These are phyloP conservation scores for Dinocampus coccinellae DNA, from an alignment of 2,888 invertebrate genomes.

Conservation along the genomic window DNA sequence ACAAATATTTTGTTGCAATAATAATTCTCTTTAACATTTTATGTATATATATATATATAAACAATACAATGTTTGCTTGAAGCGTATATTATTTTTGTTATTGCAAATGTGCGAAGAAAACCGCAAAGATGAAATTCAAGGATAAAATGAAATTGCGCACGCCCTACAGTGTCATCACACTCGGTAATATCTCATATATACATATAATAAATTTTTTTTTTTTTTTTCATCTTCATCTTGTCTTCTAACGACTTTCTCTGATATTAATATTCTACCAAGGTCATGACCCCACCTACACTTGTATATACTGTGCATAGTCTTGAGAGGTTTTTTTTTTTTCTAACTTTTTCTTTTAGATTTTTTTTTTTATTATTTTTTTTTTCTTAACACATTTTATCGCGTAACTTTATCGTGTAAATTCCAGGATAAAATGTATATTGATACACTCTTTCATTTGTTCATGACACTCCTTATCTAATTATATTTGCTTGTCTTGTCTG, in stretches of 20 bases:
- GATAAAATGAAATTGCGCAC: constrained; percentile 33
- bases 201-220: background rate
- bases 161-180: background rate
- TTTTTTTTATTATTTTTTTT: background rate
- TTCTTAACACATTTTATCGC: background rate
- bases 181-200: background rate
- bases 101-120: constrained; percentile 18
- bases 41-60: background rate
- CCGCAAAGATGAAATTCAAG: constrained; percentile 37
- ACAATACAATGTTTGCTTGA: background rate
- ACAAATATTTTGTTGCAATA: constrained; percentile 10
- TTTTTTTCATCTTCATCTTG: background rate
- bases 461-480: constrained; percentile 18
- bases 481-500: constrained; percentile 13
- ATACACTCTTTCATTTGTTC: background rate
- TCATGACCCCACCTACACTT: background rate
- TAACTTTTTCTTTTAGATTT: too few species aligned
- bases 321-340: too few species aligned
- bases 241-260: background rate
- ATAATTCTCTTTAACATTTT: background rate
- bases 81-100: background rate
- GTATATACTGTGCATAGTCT: background rate
- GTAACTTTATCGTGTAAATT: constrained; percentile 10
- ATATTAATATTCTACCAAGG: background rate
- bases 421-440: background rate